Percentiles rank a stretch among this genome's conserved stretches.
Conservation (phyloP, 1,140 invertebrate genomes). For the Aphis gossypii region DNA sequence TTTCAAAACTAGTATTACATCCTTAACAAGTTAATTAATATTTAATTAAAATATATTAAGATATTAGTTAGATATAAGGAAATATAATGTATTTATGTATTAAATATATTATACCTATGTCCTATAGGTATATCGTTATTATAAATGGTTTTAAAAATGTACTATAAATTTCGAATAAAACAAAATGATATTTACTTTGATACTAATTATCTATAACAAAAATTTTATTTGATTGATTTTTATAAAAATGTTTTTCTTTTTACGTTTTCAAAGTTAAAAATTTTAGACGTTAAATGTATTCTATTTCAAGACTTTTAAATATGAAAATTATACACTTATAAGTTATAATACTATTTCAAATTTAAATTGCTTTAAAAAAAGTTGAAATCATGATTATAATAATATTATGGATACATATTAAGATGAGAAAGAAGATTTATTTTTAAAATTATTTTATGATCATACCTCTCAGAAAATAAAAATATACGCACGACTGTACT, state of each 20-base stretch:
- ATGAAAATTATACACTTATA: not conserved
- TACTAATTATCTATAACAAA: not conserved
- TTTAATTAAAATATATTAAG: not conserved
- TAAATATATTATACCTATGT: no score
- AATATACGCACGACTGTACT: conserved; percentile 30
- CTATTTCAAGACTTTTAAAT: not conserved
- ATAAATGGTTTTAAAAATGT: not conserved
- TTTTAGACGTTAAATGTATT: not conserved
- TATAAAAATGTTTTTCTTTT: not conserved
- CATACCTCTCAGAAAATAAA: not conserved
- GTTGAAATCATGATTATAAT: not conserved
- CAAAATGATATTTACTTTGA: not conserved
- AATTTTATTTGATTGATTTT: not conserved
- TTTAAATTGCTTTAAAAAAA: not conserved
- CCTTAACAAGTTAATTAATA: not conserved
- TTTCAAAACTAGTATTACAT: no score
- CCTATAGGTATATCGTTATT: not conserved
- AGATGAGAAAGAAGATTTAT: conserved; percentile 19
- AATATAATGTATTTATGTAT: no score
- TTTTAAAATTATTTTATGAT: not conserved
- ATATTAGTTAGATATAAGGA: no score
- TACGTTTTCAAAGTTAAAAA: not conserved
- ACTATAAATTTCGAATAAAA: not conserved
- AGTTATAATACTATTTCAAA: not conserved
- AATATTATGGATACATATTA: not conserved